Conservation (phyloP, 2,888 invertebrate genomes). For the Cerastis leucographa region DNA sequence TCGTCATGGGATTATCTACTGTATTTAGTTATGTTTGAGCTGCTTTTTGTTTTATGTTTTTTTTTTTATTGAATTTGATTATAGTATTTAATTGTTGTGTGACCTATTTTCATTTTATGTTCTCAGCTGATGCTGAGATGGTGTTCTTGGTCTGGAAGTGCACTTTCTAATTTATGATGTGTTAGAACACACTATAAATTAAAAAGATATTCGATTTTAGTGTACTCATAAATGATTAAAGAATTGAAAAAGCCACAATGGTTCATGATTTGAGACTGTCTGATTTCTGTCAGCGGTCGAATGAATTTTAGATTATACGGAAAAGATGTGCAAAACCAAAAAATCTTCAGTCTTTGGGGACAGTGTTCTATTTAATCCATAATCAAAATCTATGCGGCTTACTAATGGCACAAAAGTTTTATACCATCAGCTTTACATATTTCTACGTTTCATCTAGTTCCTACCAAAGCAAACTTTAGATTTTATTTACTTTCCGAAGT, state of each 20-base stretch:
- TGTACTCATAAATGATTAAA: neutral
- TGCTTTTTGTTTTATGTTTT: neutral
- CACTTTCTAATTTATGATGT: neutral
- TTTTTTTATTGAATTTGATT: neutral
- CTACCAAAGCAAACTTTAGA: no score
- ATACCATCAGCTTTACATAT: neutral
- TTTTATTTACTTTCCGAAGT: neutral
- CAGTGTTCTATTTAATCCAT: no score
- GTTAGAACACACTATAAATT: neutral
- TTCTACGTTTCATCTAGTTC: neutral
- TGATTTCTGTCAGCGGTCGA: no score
- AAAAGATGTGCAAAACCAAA: no score
- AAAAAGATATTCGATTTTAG: neutral
- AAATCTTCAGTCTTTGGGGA: no score
- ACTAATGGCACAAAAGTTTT: neutral
- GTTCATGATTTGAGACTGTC: no score
- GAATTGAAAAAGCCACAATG: neutral
- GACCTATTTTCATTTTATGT: neutral
- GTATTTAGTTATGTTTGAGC: slow-evolving; percentile 36
- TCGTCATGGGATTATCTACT: slow-evolving; percentile 37
- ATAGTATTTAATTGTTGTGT: neutral
- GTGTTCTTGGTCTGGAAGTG: neutral
- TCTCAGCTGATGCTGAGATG: neutral
- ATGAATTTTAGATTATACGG: no score
- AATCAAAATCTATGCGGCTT: no score